Conservation (phyloP, 2,888 invertebrate species). For the Troglohyphantes excavatus region DNA sequence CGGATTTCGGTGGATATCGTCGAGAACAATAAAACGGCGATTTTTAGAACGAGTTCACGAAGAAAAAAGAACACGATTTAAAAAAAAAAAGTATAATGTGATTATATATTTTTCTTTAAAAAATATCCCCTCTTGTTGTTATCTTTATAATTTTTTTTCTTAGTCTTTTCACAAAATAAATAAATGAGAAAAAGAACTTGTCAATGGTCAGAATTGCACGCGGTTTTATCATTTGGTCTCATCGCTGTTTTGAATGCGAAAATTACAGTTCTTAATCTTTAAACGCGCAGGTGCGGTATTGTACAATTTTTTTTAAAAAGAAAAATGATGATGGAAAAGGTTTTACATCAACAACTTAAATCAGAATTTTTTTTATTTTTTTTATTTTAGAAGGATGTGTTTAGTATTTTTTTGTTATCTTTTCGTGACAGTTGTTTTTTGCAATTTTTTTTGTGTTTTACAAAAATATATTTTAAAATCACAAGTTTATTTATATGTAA, state of each 20-base stretch:
- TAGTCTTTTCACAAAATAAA: no score
- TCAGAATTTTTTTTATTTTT: no score
- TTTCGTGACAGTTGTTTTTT: no score
- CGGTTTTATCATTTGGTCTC: slow-evolving; percentile 22
- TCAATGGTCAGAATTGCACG: slow-evolving; percentile 47
- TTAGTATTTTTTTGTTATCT: no score
- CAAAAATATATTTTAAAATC: no score
- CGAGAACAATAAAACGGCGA: background rate
- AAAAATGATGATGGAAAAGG: slow-evolving; percentile 17
- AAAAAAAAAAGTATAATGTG: slow-evolving; percentile 20
- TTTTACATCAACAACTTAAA: background rate
- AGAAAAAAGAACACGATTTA: background rate
- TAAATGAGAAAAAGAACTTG: slow-evolving; percentile 47
- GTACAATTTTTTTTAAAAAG: background rate
- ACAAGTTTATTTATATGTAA: no score
- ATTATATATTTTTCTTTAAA: background rate
- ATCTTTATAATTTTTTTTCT: slow-evolving; percentile 31
- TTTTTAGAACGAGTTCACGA: background rate
- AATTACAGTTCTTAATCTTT: slow-evolving; percentile 41
- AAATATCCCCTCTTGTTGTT: slow-evolving; percentile 49
- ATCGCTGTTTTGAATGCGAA: slow-evolving; percentile 27
- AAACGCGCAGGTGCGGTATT: background rate
- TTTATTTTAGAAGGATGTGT: no score
- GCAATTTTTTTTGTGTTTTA: no score
- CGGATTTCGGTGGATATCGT: background rate